These are phyloP conservation scores for Tetramorium parvispinum DNA, from an alignment of 1,140 invertebrate genomes.

Conservation along the genomic window DNA sequence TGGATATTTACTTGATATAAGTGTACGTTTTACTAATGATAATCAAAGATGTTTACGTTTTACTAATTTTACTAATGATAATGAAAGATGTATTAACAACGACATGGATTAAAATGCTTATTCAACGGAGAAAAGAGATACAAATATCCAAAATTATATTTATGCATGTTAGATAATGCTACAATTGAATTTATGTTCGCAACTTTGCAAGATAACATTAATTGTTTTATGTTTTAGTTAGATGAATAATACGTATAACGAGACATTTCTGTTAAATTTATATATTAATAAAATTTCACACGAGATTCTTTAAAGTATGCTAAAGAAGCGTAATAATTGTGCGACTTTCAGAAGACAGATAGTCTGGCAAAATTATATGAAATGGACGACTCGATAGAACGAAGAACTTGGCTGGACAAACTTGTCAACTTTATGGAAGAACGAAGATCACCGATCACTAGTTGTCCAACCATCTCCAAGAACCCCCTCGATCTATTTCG, in stretches of 20 bases:
- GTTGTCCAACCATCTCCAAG: slow-evolving; percentile 98
- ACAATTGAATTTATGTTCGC: background rate
- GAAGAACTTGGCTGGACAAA: slow-evolving; percentile 96
- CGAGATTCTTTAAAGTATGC: background rate
- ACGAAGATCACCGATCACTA: slow-evolving; percentile 95
- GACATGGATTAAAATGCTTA: background rate
- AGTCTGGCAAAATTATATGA: slow-evolving; percentile 97
- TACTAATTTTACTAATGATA: slow-evolving; percentile 25
- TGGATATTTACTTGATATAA: background rate
- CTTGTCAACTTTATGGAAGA: slow-evolving; percentile 97
- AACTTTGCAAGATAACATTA: slow-evolving; percentile 12
- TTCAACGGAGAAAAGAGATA: background rate
- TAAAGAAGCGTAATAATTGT: slow-evolving; percentile 33
- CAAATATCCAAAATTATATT: background rate
- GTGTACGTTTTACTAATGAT: background rate
- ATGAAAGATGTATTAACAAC: background rate
- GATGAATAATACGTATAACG: background rate
- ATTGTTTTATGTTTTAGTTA: slow-evolving; percentile 37
- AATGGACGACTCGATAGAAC: slow-evolving; percentile 97
- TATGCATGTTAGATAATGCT: slow-evolving; percentile 45
- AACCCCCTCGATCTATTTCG: slow-evolving; percentile 98
- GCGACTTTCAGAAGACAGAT: slow-evolving; percentile 92
- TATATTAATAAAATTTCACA: slow-evolving; percentile 1
- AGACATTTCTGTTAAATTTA: slow-evolving; percentile 17
- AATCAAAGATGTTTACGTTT: background rate